Percentiles rank a stretch among this genome's conserved stretches.
phyloP scores from a whole-genome alignment of 2,888 invertebrate species.

The Tenthredo livida region DNA sequence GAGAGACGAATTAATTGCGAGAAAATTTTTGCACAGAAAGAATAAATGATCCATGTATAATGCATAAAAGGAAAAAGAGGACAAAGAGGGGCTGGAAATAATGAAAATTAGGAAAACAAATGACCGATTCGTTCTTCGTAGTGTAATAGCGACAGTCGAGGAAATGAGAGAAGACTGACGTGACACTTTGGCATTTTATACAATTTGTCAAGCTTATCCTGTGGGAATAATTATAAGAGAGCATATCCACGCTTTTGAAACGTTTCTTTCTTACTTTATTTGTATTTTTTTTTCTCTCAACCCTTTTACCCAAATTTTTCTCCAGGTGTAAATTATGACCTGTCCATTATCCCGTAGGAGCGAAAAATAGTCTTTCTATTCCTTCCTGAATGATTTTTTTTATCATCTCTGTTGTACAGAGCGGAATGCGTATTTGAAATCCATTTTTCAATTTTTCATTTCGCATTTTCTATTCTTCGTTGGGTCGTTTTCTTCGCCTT shows the following conservation, averaged over 20 bases:
- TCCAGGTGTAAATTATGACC: background rate
- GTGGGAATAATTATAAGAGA: constrained; percentile 6
- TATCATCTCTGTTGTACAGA: background rate
- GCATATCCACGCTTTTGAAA: background rate
- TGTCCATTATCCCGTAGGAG: background rate
- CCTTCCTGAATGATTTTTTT: background rate
- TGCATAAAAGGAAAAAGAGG: background rate
- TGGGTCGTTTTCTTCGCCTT: background rate
- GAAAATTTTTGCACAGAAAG: background rate
- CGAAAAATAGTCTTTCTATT: background rate
- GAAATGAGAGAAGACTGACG: background rate
- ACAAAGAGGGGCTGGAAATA: background rate
- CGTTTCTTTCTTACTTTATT: background rate
- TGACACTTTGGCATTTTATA: background rate
- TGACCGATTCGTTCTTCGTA: background rate
- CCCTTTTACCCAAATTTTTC: background rate
- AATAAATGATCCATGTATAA: background rate
- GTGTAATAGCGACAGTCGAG: background rate
- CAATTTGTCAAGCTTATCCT: constrained; percentile 23
- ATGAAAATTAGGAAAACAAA: background rate
- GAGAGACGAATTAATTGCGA: too few species aligned
- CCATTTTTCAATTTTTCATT: constrained; percentile 14
- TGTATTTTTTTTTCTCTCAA: background rate
- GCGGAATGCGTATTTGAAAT: constrained; percentile 1
- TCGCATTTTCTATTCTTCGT: background rate